Base-by-base conservation (phyloP, 2,888 invertebrate species). In the Malthinus flaveolus region DNA sequence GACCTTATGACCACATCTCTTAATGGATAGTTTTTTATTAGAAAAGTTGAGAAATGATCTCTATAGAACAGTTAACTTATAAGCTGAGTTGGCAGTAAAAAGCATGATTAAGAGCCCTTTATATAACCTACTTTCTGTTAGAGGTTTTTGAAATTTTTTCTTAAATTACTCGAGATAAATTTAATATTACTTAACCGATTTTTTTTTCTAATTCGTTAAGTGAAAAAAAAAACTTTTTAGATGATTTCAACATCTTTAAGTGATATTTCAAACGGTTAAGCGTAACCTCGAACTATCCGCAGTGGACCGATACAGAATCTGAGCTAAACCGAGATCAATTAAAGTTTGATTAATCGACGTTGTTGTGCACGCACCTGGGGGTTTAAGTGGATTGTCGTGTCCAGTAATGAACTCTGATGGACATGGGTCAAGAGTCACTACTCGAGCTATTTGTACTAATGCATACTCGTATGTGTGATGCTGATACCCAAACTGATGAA, bases 301-400 rank as follows among this genome's bases (percentile, higher is more conserved):
- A 48, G 35, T 56, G 55, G 47, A 37, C 48, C 44, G 52, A 55
- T 61, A 51, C 52, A 58, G 53, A 52, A 54, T 59, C 56, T 50
- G 56, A 48, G 58, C 49, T 56, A 62, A 56, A 49, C 59, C 52
- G 58, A 58, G 68, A 70, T 68, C 71, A 71, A 71, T 72, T 72
- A 70, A 67, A 66, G 62, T 68, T 69, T 71, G 71, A 72, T 72
- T 70, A 72, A 72, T 73, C 70, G 70, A 71, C 66, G 66, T 63
- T 68, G 66, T 66, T 65, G 62, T 64, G 65, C 71, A 67, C 69
- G 69, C 71, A 71, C 72, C 72, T 72, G 72, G 64, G 66, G 67
- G 66, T 68, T 69, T 69, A 69, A 74, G 72, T 72, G 72, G 72
- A 73, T 72, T 74, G 71, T 72, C 73, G 71, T 73, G 73, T 73